Base-by-base conservation (phyloP, 2,888 invertebrate species). In the Lamellibrachia satsuma region DNA sequence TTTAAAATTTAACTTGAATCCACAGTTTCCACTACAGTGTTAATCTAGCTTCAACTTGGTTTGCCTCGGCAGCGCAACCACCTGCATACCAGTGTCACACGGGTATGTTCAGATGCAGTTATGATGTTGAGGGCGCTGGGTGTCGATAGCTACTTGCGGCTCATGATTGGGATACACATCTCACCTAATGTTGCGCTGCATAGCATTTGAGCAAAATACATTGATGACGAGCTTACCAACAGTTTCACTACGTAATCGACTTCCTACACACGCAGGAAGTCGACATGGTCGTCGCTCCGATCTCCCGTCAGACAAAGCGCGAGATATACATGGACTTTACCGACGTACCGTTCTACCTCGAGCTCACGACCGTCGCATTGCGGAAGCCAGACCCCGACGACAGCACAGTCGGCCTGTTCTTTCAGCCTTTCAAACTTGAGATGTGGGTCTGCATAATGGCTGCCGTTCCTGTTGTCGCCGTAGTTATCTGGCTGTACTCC, bases 301-400 rank as follows among this genome's bases (percentile, higher is more conserved):
- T 91, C 15, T 27, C 91, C 15, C 51, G 52, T 39, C 51, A 52
- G 11, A 51, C 6, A 22, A 11, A 51, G 39, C 91, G 91, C 3
- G 52, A 52, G 15, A 4, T 15, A 22, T 51, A 52, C 15, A 91
- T 91, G 6, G 91, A 91, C 27, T 91, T 91, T 7, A 15, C 91
- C n/a, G 91, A 91, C 4, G 91, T 91, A 15, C 91, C 91, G 91
- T 91, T 91, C 91, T 91, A 91, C 91, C 91, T 91, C 52, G 91
- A 91, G 91, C 22, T 52, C n/a, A 91, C 91, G 15, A 52, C 52
- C n/a, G 52, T 91, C 91, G 91, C 52, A 7, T 7, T 52, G 15
- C 52, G 91, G 9, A n/a, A 51, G 91, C 52, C 52, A 11, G 91
- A 52, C 51, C 91, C 51, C 15, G 11, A 52, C 11, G 52, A 91